These are phyloP conservation scores for Anarhynchus alexandrinus DNA, from an alignment of 2,113 vertebrate genomes.

Conservation along the genomic window DNA sequence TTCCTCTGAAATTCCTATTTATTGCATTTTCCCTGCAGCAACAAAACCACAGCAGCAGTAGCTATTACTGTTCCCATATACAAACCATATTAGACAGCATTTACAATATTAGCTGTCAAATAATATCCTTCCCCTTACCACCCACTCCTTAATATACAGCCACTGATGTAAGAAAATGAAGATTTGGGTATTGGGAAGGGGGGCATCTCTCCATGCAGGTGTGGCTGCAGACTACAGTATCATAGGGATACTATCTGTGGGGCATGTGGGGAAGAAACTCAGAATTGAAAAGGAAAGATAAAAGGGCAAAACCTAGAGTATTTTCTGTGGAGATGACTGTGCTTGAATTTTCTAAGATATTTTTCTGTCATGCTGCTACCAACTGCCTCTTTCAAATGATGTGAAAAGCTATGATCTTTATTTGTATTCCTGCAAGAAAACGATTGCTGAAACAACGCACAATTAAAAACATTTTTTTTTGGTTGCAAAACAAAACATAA, in stretches of 20 bases:
- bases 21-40: constrained; percentile 43
- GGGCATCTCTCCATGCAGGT: neutral
- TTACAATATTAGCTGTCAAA: constrained; percentile 56
- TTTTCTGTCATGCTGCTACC: neutral
- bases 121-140: constrained; percentile 7
- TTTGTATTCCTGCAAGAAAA: neutral
- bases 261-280: neutral
- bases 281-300: neutral
- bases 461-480: neutral
- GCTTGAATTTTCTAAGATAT: neutral
- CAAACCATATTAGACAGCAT: constrained; percentile 36
- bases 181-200: neutral
- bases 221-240: neutral
- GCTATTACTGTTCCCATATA: constrained; percentile 35
- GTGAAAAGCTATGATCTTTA: constrained; percentile 26
- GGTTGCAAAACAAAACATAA: neutral
- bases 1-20: constrained; percentile 26
- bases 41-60: constrained; percentile 26
- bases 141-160: constrained; percentile 6
- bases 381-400: neutral
- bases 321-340: neutral
- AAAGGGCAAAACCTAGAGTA: neutral
- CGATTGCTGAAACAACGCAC: neutral
- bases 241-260: neutral
- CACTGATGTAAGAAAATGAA: constrained; percentile 13